These are phyloP conservation scores for Patella ulyssiponensis DNA, from an alignment of 2,888 invertebrate species.

Conservation along the genomic window DNA sequence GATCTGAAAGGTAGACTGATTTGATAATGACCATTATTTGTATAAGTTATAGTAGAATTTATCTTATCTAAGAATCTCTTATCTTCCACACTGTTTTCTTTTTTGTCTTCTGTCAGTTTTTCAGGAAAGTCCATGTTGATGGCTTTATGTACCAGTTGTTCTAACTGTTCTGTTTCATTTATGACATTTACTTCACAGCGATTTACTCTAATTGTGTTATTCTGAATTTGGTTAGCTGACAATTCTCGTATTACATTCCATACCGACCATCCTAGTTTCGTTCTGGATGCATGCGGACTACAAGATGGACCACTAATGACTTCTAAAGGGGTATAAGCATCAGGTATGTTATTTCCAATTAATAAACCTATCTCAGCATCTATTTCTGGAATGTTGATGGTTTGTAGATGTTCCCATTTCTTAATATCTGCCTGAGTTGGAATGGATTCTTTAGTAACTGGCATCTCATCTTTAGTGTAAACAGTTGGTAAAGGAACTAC, in stretches of 20 bases:
- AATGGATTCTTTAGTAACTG: slow-evolving; percentile 13
- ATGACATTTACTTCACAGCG: not conserved
- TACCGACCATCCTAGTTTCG: slow-evolving; percentile 5
- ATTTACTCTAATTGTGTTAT: not conserved
- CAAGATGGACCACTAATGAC: slow-evolving; percentile 13
- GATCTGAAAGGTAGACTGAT: not conserved
- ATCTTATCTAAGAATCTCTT: not conserved
- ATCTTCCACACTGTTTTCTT: not conserved
- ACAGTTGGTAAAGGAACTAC: not conserved
- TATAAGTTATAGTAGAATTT: not conserved
- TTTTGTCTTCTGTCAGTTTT: not conserved
- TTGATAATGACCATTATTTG: not conserved
- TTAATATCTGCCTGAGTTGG: slow-evolving; percentile 17
- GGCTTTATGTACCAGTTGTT: not conserved
- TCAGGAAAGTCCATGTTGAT: slow-evolving; percentile 12
- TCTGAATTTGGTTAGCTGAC: not conserved
- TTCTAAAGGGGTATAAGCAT: slow-evolving; percentile 23
- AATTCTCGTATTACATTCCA: slow-evolving; percentile 2
- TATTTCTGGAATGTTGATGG: slow-evolving; percentile 11
- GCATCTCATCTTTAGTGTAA: slow-evolving; percentile 20
- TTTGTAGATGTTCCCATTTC: slow-evolving; percentile 23
- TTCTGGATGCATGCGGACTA: slow-evolving; percentile 21
- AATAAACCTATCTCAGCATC: slow-evolving; percentile 21
- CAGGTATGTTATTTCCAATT: slow-evolving; percentile 21
- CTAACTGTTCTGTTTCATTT: not conserved